phyloP scores from a whole-genome alignment of 2,797 vertebrate genomes.

The Cetoscarus ocellatus region DNA sequence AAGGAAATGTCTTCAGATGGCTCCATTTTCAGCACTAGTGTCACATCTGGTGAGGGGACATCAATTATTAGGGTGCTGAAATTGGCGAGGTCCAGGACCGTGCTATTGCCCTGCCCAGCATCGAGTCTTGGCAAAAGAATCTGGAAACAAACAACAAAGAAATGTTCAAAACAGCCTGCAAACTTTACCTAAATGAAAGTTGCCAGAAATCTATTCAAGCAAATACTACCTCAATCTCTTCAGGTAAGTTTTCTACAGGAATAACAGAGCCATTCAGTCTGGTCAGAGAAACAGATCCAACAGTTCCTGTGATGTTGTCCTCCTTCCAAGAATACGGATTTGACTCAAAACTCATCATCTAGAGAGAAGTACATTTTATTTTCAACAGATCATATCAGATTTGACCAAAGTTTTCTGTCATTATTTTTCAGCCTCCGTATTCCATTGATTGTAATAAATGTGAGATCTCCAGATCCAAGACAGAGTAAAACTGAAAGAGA shows the following conservation, averaged over 20 bases:
- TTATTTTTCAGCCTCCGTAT: neutral
- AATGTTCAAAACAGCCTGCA: neutral
- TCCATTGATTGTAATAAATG: neutral
- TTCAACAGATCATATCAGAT: neutral
- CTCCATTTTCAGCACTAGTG: slow-evolving; percentile 91
- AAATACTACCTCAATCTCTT: slow-evolving; percentile 90
- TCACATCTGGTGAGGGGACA: slow-evolving; percentile 83
- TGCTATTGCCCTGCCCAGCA: slow-evolving; percentile 78
- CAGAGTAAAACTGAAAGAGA: too few relatives aligned
- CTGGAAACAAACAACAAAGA: slow-evolving; percentile 71
- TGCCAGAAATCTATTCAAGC: neutral
- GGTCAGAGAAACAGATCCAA: slow-evolving; percentile 90
- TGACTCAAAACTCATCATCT: slow-evolving; percentile 94
- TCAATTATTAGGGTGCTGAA: slow-evolving; percentile 89
- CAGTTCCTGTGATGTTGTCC: slow-evolving; percentile 86
- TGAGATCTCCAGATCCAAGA: neutral
- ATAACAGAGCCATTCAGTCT: slow-evolving; percentile 85
- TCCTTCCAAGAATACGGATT: slow-evolving; percentile 89
- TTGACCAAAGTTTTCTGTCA: neutral
- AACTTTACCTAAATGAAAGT: neutral
- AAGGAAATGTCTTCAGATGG: slow-evolving; percentile 85
- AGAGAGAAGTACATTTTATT: neutral
- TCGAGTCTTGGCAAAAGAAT: slow-evolving; percentile 88
- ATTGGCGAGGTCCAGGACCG: slow-evolving; percentile 86
- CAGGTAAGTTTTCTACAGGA: slow-evolving; percentile 85